Evolutionary conservation across 2,113 vertebrate genomes (phyloP).

Genomic region (Sinocyclocheilus maitianheensis): DNA sequence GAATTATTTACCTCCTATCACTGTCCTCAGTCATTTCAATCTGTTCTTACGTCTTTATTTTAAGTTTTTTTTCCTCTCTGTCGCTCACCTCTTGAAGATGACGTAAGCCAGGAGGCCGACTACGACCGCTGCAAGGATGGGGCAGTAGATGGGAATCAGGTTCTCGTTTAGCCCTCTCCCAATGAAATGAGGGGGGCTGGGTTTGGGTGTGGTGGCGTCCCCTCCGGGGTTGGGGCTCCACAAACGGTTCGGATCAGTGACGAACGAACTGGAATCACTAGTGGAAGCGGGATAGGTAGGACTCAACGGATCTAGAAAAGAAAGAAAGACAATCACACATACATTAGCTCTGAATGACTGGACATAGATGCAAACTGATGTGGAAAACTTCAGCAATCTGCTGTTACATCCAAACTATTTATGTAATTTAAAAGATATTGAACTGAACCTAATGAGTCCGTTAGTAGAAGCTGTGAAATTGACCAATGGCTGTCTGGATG

Average conservation of each 20-base stretch:
- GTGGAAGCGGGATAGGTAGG: conserved; percentile 56
- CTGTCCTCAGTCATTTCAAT: background rate
- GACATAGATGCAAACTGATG: background rate
- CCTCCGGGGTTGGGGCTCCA: conserved; percentile 63
- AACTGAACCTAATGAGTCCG: conserved; percentile 9
- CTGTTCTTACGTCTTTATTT: background rate
- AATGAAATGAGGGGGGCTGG: conserved; percentile 83
- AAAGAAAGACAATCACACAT: background rate
- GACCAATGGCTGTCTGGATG: conserved; percentile 32
- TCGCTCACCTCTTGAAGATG: conserved; percentile 89
- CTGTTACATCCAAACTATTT: background rate
- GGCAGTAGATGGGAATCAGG: conserved; percentile 98
- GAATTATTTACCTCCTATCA: conserved; percentile 50
- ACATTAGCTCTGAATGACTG: background rate
- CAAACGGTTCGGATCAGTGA: conserved; percentile 55
- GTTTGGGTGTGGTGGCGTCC: conserved; percentile 79
- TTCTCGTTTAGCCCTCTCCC: conserved; percentile 83
- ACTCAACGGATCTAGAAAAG: conserved; percentile 66
- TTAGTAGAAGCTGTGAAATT: conserved; percentile 15
- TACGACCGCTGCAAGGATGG: conserved; percentile 93
- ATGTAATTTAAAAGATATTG: background rate
- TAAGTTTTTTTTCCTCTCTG: background rate
- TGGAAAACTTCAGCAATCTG: background rate
- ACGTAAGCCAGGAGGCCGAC: conserved; percentile 93
- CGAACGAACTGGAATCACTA: conserved; percentile 56